Base-by-base conservation (phyloP, 1,140 invertebrate species). In the Dufourea novaeangliae region DNA sequence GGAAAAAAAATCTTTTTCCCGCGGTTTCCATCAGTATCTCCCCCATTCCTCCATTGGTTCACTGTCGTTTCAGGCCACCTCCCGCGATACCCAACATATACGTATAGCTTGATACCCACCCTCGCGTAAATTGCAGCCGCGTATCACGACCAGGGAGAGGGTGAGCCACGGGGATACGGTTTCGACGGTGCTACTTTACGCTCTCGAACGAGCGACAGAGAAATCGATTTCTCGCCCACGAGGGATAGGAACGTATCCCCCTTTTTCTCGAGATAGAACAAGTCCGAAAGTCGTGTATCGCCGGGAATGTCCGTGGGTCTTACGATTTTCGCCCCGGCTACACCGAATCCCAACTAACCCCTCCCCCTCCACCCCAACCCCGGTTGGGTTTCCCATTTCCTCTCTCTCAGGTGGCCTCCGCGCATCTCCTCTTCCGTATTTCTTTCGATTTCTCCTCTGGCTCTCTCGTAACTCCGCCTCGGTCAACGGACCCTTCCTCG, bases 131-230 rank as follows among this genome's bases (percentile, higher is more conserved):
- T 75, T 75, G 63, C 72, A 68, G 52, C 34, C 72, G 72, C 72
- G 52, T 75, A 75, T 75, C 72, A 67, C 63, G 52, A n/a, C n/a
- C n/a, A n/a, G n/a, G n/a, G n/a, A n/a, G n/a, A n/a, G n/a, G n/a
- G n/a, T n/a, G n/a, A n/a, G n/a, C 63, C 17, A 34, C 22, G 50
- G 22, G 56, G 66, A 52, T 57, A 61, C 66, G 64, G 17, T 14
- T 77, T 77, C 74, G 74, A 62, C 66, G 54, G 63, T 77, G n/a
- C 67, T 52, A 44, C 66, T 76, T 76, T 70, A 72, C 75, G 76
- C 57, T 56, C 68, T n/a, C n/a, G n/a, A 37, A 57, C 57, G 39
- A 27, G 37, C 76, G 57, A 72, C n/a, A 73, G 54, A 71, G 69
- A 72, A 78, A 78, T 78, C 76, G 76, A 78, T 78, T 78, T 54